phyloP scores from a whole-genome alignment of 2,113 vertebrate genomes.

The human (Homo sapiens) region DNA sequence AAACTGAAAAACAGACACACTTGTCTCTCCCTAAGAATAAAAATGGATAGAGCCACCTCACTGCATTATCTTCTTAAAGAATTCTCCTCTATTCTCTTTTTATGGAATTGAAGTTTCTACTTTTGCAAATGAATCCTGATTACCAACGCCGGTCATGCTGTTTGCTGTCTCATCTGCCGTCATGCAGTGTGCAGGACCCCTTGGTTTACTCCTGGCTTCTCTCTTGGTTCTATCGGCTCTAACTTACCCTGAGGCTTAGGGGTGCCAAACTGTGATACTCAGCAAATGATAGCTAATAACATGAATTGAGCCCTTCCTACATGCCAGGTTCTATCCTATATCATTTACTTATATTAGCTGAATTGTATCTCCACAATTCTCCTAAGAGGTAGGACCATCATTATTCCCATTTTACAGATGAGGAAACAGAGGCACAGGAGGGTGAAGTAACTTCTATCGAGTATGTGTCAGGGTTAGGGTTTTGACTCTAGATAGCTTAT shows the following conservation, averaged over 20 bases:
- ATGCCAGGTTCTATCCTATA: background rate
- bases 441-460: background rate
- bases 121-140: background rate
- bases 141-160: rapidly evolving
- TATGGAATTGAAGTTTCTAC: background rate
- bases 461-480: background rate
- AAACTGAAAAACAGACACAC: background rate
- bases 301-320: background rate
- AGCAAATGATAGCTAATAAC: background rate
- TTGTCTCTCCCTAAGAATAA: background rate
- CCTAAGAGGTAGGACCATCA: background rate
- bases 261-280: no score
- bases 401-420: background rate
- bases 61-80: background rate
- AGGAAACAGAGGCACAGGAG: background rate
- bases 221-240: background rate
- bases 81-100: background rate
- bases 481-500: background rate
- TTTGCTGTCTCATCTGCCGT: background rate
- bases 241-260: background rate
- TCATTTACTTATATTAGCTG: background rate
- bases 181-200: no score
- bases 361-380: background rate
- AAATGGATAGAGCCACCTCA: background rate
- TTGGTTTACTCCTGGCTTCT: background rate